Base-by-base conservation (phyloP, 2,113 vertebrate species). In the Crotophaga sulcirostris region DNA sequence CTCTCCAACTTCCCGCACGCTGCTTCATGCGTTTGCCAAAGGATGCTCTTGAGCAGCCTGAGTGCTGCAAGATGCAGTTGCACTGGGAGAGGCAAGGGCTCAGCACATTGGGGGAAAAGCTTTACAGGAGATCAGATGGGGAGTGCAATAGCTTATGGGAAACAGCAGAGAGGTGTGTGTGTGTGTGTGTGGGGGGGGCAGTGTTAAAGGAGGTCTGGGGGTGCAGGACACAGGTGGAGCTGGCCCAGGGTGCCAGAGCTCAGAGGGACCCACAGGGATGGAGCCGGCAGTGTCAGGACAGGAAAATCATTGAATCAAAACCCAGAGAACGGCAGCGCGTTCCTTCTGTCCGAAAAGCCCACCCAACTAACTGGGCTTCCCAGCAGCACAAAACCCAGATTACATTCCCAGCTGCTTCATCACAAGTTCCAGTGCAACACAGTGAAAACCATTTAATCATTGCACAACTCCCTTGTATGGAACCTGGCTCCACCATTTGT, bases 21-120 rank as follows among this genome's bases (percentile, higher is more conserved):
- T 0, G 0, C 62, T 16, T 0, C 4, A 55, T 3, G 64, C 5
- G 1, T 21, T 2, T 26, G 58, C 62, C 67, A 14, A 8, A 44
- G 81, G 85, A 42, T 4, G 68, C 1, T 49, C 26, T 13, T 1
- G 67, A 33, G 73, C 66, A 36, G 67, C 72, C 64, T 0, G 0
- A 11, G 40, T 0, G 28, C 75, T 49, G 24, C 0, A 2, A 36
- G 76, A 29, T 0, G 16, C 4, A 21, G 34, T 14, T 6, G 20
- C 0, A 1, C 4, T 6, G 31, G 82, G 72, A 51, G 29, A 63
- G 67, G 54, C 3, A 23, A 59, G 75, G 58, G 47, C 72, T 69
- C 34, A 4, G 15, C 64, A 5, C 29, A 0, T 0, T 28, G 54
- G n/a, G 34, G 68, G 40, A 42, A 52, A 28, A 62, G 66, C 40